Base-by-base conservation (phyloP, 2,888 invertebrate genomes). In the Diloba caeruleocephala region DNA sequence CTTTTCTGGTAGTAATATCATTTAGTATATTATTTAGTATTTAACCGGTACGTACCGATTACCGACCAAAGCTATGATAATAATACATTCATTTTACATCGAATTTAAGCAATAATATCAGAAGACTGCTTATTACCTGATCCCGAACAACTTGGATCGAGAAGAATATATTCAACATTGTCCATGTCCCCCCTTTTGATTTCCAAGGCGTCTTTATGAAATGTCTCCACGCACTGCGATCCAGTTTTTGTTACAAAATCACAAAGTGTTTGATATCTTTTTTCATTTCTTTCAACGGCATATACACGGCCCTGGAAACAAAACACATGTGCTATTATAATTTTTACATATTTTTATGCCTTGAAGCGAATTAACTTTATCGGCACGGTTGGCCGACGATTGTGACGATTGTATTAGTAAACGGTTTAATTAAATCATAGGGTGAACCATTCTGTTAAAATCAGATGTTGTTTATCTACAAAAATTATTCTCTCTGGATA, bases 61-160 rank as follows among this genome's bases (percentile, higher is more conserved):
- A n/a, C n/a, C n/a, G n/a, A n/a, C n/a, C n/a, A 17, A 17, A 17
- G 17, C 17, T 17, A 17, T 3, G 3, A 17, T 17, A 17, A 3
- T 19, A 25, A n/a, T 7, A 25, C n/a, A 10, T 1, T 26, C 9
- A 26, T 14, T 44, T 0, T 3, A 38, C 6, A 25, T 6, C n/a
- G 10, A 38, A 15, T 14, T 15, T 10, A 15, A 26, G 8, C 3
- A 15, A 1, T 17, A 10, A 26, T 1, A 38, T 8, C 3, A 34
- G 8, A 34, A 23, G 9, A 10, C 26, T 29, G 13, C 3, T 21
- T 9, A 3, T 78, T 94, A 96, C 98, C 99, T 83, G 98, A 98
- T 31, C 99, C 99, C 15, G 98, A 97, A 86, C 99, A 99, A 48
- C 98, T 98, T 0, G 99, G 99, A 90, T 99, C 99, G 0, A 99